A percentile compares a stretch with the other conserved stretches of the same genome.
phyloP scores from a whole-genome alignment of 2,888 invertebrate species.

The Elaeidobius kamerunicus region DNA sequence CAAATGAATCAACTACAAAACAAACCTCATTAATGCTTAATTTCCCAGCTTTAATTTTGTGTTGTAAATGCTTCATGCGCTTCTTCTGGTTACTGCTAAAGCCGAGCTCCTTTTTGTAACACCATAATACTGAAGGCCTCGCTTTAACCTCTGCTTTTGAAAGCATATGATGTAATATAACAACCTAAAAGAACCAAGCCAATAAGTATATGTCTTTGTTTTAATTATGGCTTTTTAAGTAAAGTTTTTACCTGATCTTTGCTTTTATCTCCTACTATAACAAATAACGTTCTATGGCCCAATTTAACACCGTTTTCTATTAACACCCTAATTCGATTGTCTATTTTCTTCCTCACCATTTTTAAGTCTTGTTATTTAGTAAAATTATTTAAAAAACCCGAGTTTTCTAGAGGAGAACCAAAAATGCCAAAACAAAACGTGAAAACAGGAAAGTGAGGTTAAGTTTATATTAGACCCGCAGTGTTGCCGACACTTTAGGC shows the following conservation, averaged over 20 bases:
- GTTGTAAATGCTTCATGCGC: constrained; percentile 76
- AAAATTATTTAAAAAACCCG: too few species aligned
- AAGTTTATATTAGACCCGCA: too few species aligned
- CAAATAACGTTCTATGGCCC: constrained; percentile 91
- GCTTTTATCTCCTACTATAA: constrained; percentile 93
- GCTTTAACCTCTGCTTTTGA: constrained; percentile 92
- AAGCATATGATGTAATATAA: constrained; percentile 95
- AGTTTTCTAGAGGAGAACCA: neutral
- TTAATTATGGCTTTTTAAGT: too few species aligned
- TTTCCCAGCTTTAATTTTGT: constrained; percentile 85
- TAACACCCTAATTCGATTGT: constrained; percentile 90
- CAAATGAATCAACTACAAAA: neutral
- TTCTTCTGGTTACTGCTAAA: constrained; percentile 83
- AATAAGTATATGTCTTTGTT: neutral
- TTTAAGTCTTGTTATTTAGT: constrained; percentile 40
- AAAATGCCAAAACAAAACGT: neutral
- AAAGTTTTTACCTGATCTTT: constrained; percentile 77
- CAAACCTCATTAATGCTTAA: constrained; percentile 76
- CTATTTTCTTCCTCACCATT: constrained; percentile 94
- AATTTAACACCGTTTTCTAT: constrained; percentile 95
- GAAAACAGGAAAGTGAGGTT: constrained; percentile 5
- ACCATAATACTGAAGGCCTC: constrained; percentile 94
- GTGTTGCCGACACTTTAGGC: too few species aligned
- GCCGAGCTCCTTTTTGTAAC: constrained; percentile 82
- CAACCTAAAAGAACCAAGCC: constrained; percentile 61